Percentiles rank a stretch among this genome's conserved stretches.
Conservation (phyloP, 2,888 invertebrate species). For the Seladonia tumulorum region DNA sequence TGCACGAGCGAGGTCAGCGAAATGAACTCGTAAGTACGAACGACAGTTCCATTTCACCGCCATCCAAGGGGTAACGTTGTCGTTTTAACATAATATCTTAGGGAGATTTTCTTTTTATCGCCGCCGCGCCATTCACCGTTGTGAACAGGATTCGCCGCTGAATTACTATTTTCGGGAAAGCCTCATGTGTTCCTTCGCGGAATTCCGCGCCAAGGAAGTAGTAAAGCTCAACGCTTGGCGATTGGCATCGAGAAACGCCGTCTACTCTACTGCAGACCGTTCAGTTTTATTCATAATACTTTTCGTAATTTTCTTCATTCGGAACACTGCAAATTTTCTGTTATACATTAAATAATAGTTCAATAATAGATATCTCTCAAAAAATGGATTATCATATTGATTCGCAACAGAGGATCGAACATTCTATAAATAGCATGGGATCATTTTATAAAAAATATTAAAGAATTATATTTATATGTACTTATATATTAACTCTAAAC, state of each 20-base stretch:
- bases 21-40: constrained; percentile 35
- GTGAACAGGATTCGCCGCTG: background rate
- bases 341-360: background rate
- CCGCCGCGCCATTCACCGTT: background rate
- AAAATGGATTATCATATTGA: too few relatives aligned
- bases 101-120: constrained; percentile 8
- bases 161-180: background rate
- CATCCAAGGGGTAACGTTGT: background rate
- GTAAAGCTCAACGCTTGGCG: constrained; percentile 11
- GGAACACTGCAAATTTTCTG: background rate
- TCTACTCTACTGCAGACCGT: background rate
- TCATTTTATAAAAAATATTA: too few relatives aligned
- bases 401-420: too few relatives aligned
- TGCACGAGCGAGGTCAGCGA: constrained; percentile 16
- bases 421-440: too few relatives aligned
- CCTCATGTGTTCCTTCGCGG: background rate
- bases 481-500: too few relatives aligned
- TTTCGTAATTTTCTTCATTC: background rate
- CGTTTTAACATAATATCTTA: constrained; percentile 26
- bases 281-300: background rate
- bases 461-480: too few relatives aligned
- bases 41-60: constrained; percentile 25
- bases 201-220: constrained; percentile 4
- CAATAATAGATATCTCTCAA: too few relatives aligned
- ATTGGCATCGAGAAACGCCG: background rate